Percentiles rank a stretch among this genome's conserved stretches.
Evolutionary conservation across 2,113 vertebrate genomes (phyloP).

Genomic region (Brachypteracias leptosomus): DNA sequence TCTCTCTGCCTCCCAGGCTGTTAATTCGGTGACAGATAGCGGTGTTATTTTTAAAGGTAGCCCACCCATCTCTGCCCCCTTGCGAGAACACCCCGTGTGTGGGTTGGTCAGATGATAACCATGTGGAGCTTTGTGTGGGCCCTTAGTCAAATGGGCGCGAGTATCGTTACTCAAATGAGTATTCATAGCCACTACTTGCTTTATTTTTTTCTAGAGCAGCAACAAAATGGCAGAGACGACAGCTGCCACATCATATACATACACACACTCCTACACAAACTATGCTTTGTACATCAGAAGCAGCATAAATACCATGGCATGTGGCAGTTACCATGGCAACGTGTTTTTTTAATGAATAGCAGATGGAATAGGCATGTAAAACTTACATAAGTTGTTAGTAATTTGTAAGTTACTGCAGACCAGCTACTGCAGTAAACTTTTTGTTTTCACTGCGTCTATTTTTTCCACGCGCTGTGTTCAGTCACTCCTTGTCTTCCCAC

Average conservation of each 20-base stretch:
- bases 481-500: constrained; percentile 52
- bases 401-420: constrained; percentile 82
- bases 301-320: constrained; percentile 83
- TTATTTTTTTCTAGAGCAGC: constrained; percentile 77
- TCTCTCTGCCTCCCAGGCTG: background rate
- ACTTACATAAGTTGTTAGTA: constrained; percentile 85
- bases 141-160: constrained; percentile 70
- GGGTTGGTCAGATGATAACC: constrained; percentile 59
- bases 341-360: constrained; percentile 81
- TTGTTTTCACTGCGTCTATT: constrained; percentile 73
- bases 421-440: constrained; percentile 79
- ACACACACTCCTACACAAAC: constrained; percentile 84
- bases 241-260: constrained; percentile 83
- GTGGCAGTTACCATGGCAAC: constrained; percentile 80
- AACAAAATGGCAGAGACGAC: constrained; percentile 85
- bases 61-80: constrained; percentile 26
- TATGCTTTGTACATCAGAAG: constrained; percentile 84
- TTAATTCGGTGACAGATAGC: constrained; percentile 36
- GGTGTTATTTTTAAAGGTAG: constrained; percentile 39
- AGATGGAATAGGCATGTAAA: constrained; percentile 83
- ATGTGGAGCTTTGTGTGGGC: constrained; percentile 40
- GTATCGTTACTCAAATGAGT: constrained; percentile 77
- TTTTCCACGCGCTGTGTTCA: constrained; percentile 50
- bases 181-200: constrained; percentile 79
- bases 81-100: constrained; percentile 21